These are phyloP conservation scores for Pseudanteris insignis DNA, from an alignment of 2,888 invertebrate species.

Conservation along the genomic window DNA sequence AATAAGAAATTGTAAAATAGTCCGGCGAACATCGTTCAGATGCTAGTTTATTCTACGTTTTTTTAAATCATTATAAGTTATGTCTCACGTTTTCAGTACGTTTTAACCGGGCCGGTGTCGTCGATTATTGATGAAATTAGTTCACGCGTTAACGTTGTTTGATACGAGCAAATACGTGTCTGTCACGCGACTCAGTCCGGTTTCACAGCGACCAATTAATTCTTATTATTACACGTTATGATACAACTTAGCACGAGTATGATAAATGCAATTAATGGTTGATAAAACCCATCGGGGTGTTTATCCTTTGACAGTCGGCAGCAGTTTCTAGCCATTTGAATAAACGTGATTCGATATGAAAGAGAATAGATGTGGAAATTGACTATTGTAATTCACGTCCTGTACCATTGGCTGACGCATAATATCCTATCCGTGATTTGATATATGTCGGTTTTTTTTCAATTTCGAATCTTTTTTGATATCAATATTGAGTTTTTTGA, in stretches of 20 bases:
- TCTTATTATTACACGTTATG: too few relatives aligned
- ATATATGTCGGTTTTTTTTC: neutral
- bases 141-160: neutral
- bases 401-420: conserved; percentile 8
- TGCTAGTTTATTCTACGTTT: too few relatives aligned
- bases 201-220: too few relatives aligned
- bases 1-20: too few relatives aligned
- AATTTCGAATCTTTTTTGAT: conserved; percentile 1
- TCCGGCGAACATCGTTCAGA: too few relatives aligned
- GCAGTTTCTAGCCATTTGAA: neutral
- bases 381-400: conserved; percentile 23
- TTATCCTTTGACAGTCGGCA: too few relatives aligned
- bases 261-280: neutral
- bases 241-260: too few relatives aligned
- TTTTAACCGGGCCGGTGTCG: too few relatives aligned
- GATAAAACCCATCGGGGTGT: too few relatives aligned
- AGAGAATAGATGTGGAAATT: conserved; percentile 16
- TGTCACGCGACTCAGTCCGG: neutral
- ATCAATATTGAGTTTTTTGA: neutral
- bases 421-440: conserved; percentile 11
- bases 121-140: neutral
- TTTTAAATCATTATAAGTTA: too few relatives aligned
- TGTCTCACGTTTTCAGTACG: too few relatives aligned
- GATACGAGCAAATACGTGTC: neutral
- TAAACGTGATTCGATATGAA: conserved; percentile 6